phyloP scores from a whole-genome alignment of 2,113 vertebrate genomes.

The Syngnathus floridae region DNA sequence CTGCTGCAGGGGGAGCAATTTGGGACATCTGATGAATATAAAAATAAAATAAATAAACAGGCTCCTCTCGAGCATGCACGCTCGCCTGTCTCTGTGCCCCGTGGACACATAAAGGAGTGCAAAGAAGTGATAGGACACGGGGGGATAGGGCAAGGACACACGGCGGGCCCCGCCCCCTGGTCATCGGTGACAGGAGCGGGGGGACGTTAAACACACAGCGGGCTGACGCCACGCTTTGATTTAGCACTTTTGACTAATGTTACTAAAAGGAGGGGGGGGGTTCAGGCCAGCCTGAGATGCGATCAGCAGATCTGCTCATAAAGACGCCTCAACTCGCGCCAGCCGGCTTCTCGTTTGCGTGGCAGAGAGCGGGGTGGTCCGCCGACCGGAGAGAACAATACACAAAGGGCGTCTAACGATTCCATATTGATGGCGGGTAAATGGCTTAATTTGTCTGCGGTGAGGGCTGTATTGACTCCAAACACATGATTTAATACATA shows the following conservation, averaged over 20 bases:
- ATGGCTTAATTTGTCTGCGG: slow-evolving; percentile 67
- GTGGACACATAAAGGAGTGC: slow-evolving; percentile 74
- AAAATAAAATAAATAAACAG: slow-evolving; percentile 28
- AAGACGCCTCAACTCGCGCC: slow-evolving; percentile 53
- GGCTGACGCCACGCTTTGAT: slow-evolving; percentile 72
- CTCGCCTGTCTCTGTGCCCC: slow-evolving; percentile 68
- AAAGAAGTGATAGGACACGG: slow-evolving; percentile 72
- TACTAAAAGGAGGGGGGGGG: slow-evolving; percentile 42
- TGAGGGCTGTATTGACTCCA: slow-evolving; percentile 60
- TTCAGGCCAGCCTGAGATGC: slow-evolving; percentile 61
- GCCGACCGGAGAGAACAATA: slow-evolving; percentile 63
- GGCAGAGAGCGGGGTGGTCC: slow-evolving; percentile 53
- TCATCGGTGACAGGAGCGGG: slow-evolving; percentile 70
- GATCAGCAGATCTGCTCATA: slow-evolving; percentile 69
- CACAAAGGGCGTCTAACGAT: slow-evolving; percentile 67
- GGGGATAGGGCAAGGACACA: slow-evolving; percentile 72
- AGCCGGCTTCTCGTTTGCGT: slow-evolving; percentile 27
- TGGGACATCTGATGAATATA: slow-evolving; percentile 60
- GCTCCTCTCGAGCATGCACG: slow-evolving; percentile 65
- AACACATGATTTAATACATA: slow-evolving; percentile 63
- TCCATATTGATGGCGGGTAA: slow-evolving; percentile 65
- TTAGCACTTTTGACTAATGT: slow-evolving; percentile 70
- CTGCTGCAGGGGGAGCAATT: slow-evolving; percentile 62
- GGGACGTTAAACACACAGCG: slow-evolving; percentile 65
- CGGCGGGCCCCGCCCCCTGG: slow-evolving; percentile 65